Evolutionary conservation across 2,888 invertebrate species (phyloP), one percentile per base, ranked within the genome.

Genomic region (Encarsia formosa): DNA sequence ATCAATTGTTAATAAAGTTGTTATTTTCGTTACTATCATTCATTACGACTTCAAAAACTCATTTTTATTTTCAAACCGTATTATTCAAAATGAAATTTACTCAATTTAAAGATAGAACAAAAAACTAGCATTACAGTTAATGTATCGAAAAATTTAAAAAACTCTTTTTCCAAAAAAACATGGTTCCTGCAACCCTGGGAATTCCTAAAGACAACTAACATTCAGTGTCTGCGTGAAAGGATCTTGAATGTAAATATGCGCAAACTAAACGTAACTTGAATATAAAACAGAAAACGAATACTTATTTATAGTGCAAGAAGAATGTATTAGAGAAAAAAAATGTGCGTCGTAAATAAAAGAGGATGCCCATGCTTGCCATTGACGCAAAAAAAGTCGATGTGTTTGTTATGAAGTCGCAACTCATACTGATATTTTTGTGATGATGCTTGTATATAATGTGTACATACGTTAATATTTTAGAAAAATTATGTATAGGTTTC

Each of bases 401-500:
- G 55, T 57, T 57, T 56, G 48, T 49, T 51, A 50, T 46, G 6
- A 38, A 32, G 45, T 47, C 51, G 39, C 56, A 26, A 39, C 57
- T 59, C n/a, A n/a, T 59, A 62, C 57, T 63, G 61, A 61, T 66
- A 66, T 65, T 65, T 66, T 62, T 62, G 63, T 63, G 61, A 64
- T 63, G 58, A 54, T 67, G 11, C 29, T n/a, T 40, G 65, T 65
- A 65, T 60, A 65, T 65, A 65, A n/a, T 44, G 26, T 44, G 34
- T 48, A 35, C 29, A 29, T 29, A 29, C 29, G 13, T 29, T 8
- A 29, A 34, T 51, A 20, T 40, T 43, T 34, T 24, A 39, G 39
- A 34, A 11, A 20, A 37, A 32, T 32, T 37, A 6, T 37, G 35
- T 35, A 5, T 35, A 35, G n/a, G 19, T 11, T 38, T 22, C 20